These are phyloP conservation scores for Nothoprocta pentlandii DNA, from an alignment of 2,113 vertebrate species.

Conservation along the genomic window DNA sequence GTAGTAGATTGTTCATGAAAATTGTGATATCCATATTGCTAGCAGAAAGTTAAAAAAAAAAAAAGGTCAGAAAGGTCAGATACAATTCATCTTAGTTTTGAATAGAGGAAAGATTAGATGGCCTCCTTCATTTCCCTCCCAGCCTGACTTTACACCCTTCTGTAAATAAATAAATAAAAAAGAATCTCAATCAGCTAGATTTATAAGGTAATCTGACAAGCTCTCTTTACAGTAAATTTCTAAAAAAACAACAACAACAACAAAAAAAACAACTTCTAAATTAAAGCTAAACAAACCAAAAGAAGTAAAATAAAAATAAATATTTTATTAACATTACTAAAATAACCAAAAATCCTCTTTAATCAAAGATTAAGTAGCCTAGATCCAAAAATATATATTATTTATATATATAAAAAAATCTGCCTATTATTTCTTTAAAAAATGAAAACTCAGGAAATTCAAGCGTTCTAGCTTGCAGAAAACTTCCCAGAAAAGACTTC, in stretches of 20 bases:
- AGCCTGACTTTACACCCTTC: rapidly evolving
- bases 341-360: background rate
- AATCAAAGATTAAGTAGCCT: background rate
- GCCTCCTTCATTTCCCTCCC: background rate
- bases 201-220: background rate
- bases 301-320: background rate
- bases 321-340: background rate
- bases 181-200: background rate
- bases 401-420: background rate
- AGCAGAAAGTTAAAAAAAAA: background rate
- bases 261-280: background rate
- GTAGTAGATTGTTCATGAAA: background rate
- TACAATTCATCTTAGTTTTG: background rate
- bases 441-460: too few relatives aligned
- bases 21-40: background rate
- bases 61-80: background rate
- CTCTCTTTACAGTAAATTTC: background rate
- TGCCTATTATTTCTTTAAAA: too few relatives aligned
- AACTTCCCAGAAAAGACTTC: background rate
- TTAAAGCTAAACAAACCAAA: background rate
- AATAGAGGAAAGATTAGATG: rapidly evolving
- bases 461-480: background rate
- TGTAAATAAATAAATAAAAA: background rate
- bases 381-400: background rate
- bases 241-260: too few relatives aligned